Conservation (phyloP, 2,797 vertebrate species). For the Muscicapa striata region DNA sequence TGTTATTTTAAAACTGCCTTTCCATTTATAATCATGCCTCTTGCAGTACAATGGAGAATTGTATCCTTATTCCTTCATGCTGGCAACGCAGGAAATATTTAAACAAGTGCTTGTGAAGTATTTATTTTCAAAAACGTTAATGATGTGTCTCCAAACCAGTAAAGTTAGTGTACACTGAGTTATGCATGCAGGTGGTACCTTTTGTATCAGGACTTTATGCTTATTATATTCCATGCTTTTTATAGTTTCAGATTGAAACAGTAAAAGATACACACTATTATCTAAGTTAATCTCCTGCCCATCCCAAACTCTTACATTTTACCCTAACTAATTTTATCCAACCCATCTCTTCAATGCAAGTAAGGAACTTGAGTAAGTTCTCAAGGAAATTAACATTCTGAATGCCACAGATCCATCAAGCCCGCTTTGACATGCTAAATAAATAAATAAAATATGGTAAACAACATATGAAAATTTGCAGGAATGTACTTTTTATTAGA, state of each 20-base stretch:
- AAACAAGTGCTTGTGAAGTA: not conserved
- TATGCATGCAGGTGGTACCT: not conserved
- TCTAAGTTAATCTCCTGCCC: not conserved
- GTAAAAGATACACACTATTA: not conserved
- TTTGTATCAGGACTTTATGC: not conserved
- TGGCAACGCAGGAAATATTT: constrained; percentile 4
- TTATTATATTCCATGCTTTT: not conserved
- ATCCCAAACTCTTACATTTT: not conserved
- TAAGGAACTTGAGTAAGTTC: not conserved
- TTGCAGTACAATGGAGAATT: constrained; percentile 24
- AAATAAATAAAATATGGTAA: not conserved
- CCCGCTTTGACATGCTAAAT: not conserved
- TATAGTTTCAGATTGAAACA: not conserved
- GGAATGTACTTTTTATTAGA: not conserved
- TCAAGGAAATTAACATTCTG: not conserved
- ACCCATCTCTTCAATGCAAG: not conserved
- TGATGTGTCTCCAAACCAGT: not conserved
- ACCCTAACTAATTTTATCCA: not conserved
- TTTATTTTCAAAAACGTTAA: not conserved
- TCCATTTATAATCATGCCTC: constrained; percentile 2
- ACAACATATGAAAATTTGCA: not conserved
- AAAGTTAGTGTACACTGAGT: not conserved
- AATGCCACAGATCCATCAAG: not conserved
- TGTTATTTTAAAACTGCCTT: constrained; percentile 50
- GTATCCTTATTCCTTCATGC: not conserved